Conservation (phyloP, 1,140 invertebrate species). For the Nomia melanderi region DNA sequence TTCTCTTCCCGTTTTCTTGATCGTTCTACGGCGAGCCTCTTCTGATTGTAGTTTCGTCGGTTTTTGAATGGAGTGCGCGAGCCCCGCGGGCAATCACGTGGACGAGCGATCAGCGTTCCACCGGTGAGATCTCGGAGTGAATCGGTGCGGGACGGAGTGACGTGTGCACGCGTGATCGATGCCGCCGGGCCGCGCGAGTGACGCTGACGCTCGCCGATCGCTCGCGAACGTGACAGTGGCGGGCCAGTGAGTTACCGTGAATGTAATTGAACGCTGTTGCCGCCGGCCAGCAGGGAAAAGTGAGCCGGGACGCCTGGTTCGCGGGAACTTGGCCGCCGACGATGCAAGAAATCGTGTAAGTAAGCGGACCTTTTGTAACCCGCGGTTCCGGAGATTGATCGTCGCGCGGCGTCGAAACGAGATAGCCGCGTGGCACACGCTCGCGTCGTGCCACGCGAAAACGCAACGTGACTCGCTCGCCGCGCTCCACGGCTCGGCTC, state of each 20-base stretch:
- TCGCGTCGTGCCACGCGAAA: no score
- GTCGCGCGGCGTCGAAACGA: background rate
- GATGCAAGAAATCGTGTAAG: constrained; percentile 43
- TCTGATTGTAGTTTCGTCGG: constrained; percentile 30
- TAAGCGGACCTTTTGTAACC: constrained; percentile 1
- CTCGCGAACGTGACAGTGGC: constrained; percentile 33
- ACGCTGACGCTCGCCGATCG: background rate
- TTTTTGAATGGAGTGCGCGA: background rate
- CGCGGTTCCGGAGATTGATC: background rate
- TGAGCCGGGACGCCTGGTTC: background rate
- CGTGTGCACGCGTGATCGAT: background rate
- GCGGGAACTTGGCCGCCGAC: background rate
- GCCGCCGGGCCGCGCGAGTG: background rate
- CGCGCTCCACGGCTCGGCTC: background rate
- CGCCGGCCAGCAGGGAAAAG: background rate
- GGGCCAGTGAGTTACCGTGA: background rate
- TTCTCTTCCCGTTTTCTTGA: background rate
- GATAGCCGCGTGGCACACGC: no score
- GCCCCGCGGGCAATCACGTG: background rate
- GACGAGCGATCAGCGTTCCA: background rate
- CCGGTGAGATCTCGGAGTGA: background rate
- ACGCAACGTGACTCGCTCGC: constrained; percentile 4
- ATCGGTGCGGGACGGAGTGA: no score
- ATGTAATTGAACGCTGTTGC: background rate
- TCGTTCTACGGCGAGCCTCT: background rate